Percentiles rank a stretch among this genome's conserved stretches.
These are phyloP conservation scores for Mamestra brassicae DNA, from an alignment of 2,888 invertebrate species.

Conservation along the genomic window DNA sequence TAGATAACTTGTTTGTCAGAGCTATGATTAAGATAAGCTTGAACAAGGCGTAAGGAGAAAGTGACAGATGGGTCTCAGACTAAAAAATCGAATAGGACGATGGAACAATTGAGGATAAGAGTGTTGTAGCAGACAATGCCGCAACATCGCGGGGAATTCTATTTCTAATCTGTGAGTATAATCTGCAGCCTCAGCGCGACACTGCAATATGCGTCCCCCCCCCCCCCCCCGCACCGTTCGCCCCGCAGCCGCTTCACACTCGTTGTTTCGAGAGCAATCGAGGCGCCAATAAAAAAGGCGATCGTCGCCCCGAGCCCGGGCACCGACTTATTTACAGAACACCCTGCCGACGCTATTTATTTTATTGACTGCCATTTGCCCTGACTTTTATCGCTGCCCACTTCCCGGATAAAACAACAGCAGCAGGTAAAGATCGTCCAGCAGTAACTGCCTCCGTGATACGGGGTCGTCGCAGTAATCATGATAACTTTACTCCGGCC, in stretches of 20 bases:
- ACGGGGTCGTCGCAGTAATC: slow-evolving; percentile 62
- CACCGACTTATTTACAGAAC: slow-evolving; percentile 90
- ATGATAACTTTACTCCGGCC: slow-evolving; percentile 59
- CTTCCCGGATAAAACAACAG: slow-evolving; percentile 88
- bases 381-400: slow-evolving; percentile 90
- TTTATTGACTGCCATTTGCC: slow-evolving; percentile 91
- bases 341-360: slow-evolving; percentile 90
- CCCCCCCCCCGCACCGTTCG: slow-evolving; percentile 57
- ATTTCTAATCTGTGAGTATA: slow-evolving; percentile 86
- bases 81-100: slow-evolving; percentile 52
- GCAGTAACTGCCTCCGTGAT: slow-evolving; percentile 52
- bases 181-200: slow-evolving; percentile 86
- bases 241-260: slow-evolving; percentile 76
- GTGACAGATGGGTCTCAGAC: slow-evolving; percentile 16
- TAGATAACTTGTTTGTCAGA: neutral
- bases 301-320: slow-evolving; percentile 88
- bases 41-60: slow-evolving; percentile 2
- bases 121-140: slow-evolving; percentile 73
- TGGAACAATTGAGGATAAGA: slow-evolving; percentile 60
- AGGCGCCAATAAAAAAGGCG: slow-evolving; percentile 91
- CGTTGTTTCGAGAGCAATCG: slow-evolving; percentile 91
- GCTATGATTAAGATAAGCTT: slow-evolving; percentile 22
- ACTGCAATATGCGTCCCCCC: slow-evolving; percentile 81
- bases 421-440: slow-evolving; percentile 83
- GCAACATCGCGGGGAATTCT: slow-evolving; percentile 78